Conservation (phyloP, 2,888 invertebrate genomes). For the Linnaemya tessellans region DNA sequence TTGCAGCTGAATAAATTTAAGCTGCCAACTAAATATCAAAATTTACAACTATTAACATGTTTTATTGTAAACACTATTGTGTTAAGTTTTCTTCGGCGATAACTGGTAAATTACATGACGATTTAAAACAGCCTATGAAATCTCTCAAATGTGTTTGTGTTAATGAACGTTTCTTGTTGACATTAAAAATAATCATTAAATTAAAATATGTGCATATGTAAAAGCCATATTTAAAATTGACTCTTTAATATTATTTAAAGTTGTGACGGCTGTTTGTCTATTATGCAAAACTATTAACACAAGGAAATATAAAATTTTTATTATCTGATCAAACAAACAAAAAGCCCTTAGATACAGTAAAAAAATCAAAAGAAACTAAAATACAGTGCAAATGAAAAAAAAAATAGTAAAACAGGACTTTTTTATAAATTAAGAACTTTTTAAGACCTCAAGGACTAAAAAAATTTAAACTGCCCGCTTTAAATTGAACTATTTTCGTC, state of each 20-base stretch:
- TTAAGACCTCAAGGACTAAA: too few relatives aligned
- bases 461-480: too few relatives aligned
- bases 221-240: background rate
- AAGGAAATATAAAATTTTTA: background rate
- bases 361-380: background rate
- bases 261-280: background rate
- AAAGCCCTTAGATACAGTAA: background rate
- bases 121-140: background rate
- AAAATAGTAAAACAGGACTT: background rate
- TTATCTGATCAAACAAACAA: background rate
- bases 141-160: background rate
- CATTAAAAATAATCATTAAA: slow-evolving; percentile 21
- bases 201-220: background rate
- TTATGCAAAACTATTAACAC: background rate
- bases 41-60: too few relatives aligned
- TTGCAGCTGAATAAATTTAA: too few relatives aligned
- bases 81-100: background rate
- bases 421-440: background rate
- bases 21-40: too few relatives aligned
- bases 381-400: background rate
- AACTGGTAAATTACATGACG: background rate
- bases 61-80: too few relatives aligned
- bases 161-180: background rate
- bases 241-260: slow-evolving; percentile 4
- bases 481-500: too few relatives aligned